phyloP scores from a whole-genome alignment of 2,113 vertebrate species.

The Datnioides undecimradiatus region DNA sequence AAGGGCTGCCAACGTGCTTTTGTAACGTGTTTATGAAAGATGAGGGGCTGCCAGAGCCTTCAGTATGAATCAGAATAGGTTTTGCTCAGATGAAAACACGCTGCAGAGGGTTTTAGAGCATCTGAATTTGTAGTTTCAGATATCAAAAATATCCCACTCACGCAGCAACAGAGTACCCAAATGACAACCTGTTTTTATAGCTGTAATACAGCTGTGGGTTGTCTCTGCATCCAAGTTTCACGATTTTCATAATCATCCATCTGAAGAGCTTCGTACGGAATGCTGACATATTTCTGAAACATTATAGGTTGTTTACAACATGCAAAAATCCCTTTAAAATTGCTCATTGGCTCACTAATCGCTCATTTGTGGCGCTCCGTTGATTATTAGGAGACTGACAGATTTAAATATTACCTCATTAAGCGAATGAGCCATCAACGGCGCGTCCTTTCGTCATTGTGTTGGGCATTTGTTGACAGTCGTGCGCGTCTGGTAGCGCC shows the following conservation, averaged over 20 bases:
- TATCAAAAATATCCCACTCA: neutral
- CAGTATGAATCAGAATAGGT: neutral
- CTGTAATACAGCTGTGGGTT: neutral
- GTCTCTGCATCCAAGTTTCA: neutral
- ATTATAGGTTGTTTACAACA: neutral
- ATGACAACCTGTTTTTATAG: neutral
- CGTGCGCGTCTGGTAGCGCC: conserved; percentile 1
- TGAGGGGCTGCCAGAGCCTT: conserved; percentile 5
- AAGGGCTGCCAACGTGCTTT: neutral
- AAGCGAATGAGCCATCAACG: neutral
- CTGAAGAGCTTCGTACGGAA: neutral
- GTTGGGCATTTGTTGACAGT: conserved; percentile 11
- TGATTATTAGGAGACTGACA: conserved; percentile 2
- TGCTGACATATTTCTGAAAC: neutral
- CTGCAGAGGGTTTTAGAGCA: neutral
- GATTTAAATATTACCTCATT: conserved; percentile 6
- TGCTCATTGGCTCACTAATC: neutral
- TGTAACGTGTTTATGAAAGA: neutral
- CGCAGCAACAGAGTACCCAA: neutral
- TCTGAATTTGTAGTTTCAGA: neutral
- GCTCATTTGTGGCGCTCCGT: conserved; percentile 11
- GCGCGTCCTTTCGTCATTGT: neutral
- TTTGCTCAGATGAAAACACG: conserved; percentile 2
- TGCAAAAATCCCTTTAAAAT: neutral
- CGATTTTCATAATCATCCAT: neutral